phyloP scores from a whole-genome alignment of 2,113 vertebrate species.

The Syngnathus scovelli region DNA sequence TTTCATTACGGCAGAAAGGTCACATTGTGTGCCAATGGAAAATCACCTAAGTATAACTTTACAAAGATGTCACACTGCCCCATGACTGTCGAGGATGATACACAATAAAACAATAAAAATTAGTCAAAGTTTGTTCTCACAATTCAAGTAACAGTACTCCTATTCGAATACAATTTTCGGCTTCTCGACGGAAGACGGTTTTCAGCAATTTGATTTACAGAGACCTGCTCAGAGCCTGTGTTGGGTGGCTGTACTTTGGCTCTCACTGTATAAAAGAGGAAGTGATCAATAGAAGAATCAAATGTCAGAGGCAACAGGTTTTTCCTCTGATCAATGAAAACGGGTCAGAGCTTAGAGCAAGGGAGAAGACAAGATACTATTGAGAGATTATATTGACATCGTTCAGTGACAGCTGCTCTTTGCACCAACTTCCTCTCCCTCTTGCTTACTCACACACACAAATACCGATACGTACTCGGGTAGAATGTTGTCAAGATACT shows the following conservation, averaged over 20 bases:
- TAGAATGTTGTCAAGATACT: too few relatives aligned
- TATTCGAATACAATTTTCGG: not conserved
- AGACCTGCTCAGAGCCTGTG: conserved; percentile 44
- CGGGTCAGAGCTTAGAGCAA: conserved; percentile 68
- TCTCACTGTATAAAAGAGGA: conserved; percentile 72
- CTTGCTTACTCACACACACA: conserved; percentile 12
- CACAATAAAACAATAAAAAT: conserved; percentile 11
- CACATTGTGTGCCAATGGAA: conserved; percentile 63
- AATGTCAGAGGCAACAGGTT: conserved; percentile 73
- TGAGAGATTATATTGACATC: conserved; percentile 72
- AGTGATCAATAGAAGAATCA: conserved; percentile 75
- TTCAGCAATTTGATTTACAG: conserved; percentile 52
- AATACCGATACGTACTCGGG: conserved; percentile 1
- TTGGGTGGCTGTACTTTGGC: conserved; percentile 63
- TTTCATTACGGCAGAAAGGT: conserved; percentile 69
- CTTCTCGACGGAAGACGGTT: conserved; percentile 8
- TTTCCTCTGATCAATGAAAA: conserved; percentile 76
- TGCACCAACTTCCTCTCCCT: conserved; percentile 30
- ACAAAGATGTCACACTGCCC: conserved; percentile 33
- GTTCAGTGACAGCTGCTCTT: conserved; percentile 51
- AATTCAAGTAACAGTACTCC: not conserved
- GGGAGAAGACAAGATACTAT: conserved; percentile 68
- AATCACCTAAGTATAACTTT: conserved; percentile 69
- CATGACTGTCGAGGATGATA: conserved; percentile 8
- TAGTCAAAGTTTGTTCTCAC: not conserved